These are phyloP conservation scores for Diorhabda elongata DNA, from an alignment of 1,140 invertebrate genomes.

Conservation along the genomic window DNA sequence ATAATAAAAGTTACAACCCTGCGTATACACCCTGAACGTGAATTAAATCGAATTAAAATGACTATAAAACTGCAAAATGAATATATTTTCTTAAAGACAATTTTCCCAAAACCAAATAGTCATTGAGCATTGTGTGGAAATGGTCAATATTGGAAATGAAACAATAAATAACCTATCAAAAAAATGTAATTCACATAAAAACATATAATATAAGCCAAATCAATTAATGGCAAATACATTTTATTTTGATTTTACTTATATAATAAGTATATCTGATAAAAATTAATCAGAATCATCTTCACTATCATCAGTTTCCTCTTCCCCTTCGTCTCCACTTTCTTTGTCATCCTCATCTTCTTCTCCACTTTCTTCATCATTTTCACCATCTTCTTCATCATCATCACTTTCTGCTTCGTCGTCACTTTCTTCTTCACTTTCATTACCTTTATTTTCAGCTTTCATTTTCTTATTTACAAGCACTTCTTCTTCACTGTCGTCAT, in stretches of 20 bases:
- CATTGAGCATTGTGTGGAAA: no score
- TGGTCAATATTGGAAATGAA: no score
- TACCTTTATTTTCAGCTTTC: conserved; percentile 1
- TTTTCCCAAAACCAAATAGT: no score
- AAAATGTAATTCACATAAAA: no score
- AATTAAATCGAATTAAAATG: no score
- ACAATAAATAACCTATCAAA: no score
- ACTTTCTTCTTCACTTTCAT: conserved; percentile 18
- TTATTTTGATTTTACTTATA: neutral
- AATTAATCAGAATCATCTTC: conserved; percentile 26
- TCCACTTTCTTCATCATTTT: conserved; percentile 22
- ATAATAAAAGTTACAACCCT: no score
- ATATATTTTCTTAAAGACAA: no score
- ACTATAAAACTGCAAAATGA: no score
- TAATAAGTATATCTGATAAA: conserved; percentile 21
- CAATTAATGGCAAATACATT: no score
- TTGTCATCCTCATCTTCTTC: conserved; percentile 24
- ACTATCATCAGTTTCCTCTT: conserved; percentile 28
- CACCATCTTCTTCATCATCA: conserved; percentile 13
- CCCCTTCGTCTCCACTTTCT: conserved; percentile 26
- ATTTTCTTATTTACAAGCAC: neutral
- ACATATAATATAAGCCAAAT: no score
- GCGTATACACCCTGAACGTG: no score
- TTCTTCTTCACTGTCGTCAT: neutral
- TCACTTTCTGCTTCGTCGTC: conserved; percentile 22